These are phyloP conservation scores for Drosophila simulans DNA, from an alignment of 1,140 invertebrate species.

Conservation along the genomic window DNA sequence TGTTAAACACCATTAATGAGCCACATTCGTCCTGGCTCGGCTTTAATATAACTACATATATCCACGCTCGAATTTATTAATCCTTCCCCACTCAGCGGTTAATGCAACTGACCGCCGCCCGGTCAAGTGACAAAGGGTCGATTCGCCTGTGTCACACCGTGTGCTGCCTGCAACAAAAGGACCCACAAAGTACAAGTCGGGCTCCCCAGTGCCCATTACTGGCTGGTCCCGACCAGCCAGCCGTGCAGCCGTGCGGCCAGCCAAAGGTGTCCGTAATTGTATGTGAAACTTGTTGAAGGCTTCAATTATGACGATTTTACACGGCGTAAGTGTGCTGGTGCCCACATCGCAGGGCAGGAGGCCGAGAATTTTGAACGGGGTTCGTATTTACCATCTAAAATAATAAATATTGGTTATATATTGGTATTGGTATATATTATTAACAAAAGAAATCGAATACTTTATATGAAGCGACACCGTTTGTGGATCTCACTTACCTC, in stretches of 20 bases:
- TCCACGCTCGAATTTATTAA: conserved; percentile 4
- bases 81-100: conserved; percentile 37
- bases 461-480: no score
- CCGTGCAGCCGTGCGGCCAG: conserved; percentile 32
- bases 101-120: conserved; percentile 44
- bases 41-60: not conserved
- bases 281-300: conserved; percentile 82
- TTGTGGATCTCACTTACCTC: no score
- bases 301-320: conserved; percentile 80
- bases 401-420: no score
- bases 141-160: conserved; percentile 22
- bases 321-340: conserved; percentile 23
- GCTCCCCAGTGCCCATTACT: not conserved
- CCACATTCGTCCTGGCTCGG: not conserved
- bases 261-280: conserved; percentile 76
- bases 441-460: no score
- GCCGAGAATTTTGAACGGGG: not conserved
- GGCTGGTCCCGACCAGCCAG: not conserved
- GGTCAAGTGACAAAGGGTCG: conserved; percentile 43
- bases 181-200: conserved; percentile 15
- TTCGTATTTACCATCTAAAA: no score
- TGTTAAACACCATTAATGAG: conserved; percentile 38
- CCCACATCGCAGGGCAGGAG: conserved; percentile 7
- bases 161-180: conserved; percentile 22
- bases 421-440: no score